Conservation (phyloP, 2,113 vertebrate species). For the Megalops atlanticus region DNA sequence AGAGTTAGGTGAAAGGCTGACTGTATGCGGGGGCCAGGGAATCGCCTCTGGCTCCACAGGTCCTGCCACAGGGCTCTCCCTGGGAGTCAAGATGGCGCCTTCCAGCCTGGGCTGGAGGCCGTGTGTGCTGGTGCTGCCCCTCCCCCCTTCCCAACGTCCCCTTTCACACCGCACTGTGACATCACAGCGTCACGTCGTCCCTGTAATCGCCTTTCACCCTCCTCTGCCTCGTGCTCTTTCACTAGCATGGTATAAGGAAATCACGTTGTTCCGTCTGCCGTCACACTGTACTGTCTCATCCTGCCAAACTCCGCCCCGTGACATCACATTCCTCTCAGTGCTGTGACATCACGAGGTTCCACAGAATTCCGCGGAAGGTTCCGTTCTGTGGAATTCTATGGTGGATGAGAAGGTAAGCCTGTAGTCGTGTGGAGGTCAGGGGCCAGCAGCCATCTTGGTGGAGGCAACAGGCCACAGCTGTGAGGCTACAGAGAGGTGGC, state of each 20-base stretch:
- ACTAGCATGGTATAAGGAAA: not conserved
- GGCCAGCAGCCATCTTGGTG: too few relatives aligned
- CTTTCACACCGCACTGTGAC: not conserved
- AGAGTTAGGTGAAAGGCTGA: constrained; percentile 82
- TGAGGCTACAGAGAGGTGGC: too few relatives aligned
- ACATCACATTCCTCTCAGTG: not conserved
- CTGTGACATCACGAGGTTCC: too few relatives aligned
- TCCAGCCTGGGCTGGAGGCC: not conserved
- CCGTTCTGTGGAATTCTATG: too few relatives aligned
- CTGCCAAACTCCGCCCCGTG: not conserved
- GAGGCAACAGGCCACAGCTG: too few relatives aligned
- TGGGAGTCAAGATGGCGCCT: constrained; percentile 6
- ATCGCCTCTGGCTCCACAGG: constrained; percentile 68
- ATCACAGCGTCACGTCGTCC: not conserved
- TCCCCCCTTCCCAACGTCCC: too few relatives aligned
- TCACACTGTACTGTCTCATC: not conserved
- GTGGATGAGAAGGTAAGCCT: too few relatives aligned
- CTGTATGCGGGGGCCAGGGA: constrained; percentile 73
- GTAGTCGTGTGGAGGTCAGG: too few relatives aligned
- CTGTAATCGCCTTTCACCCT: not conserved
- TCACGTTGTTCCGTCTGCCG: too few relatives aligned
- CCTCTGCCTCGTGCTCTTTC: not conserved
- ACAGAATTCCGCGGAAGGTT: too few relatives aligned
- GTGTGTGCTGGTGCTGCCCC: not conserved
- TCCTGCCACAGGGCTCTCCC: constrained; percentile 58